phyloP scores from a whole-genome alignment of 2,797 vertebrate species.

The Bovichtus diacanthus region DNA sequence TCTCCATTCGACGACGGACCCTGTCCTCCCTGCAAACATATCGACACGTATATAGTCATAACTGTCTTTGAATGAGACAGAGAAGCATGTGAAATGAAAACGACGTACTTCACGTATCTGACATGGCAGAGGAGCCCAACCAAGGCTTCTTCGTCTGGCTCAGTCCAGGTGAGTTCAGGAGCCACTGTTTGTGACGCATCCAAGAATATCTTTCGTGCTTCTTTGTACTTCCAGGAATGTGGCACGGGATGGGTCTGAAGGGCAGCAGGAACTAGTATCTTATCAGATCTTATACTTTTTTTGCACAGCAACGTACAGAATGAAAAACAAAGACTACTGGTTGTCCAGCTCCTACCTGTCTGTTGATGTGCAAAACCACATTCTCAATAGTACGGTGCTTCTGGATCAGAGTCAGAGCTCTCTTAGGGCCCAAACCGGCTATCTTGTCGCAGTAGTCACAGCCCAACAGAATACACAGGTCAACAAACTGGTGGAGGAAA shows the following conservation, averaged over 20 bases:
- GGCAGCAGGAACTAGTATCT: neutral
- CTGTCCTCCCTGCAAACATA: conserved; percentile 72
- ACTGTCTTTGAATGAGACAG: neutral
- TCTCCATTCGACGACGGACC: conserved; percentile 78
- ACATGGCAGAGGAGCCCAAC: conserved; percentile 79
- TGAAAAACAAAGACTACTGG: neutral
- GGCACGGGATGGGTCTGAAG: conserved; percentile 82
- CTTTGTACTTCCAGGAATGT: conserved; percentile 79
- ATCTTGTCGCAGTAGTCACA: conserved; percentile 91
- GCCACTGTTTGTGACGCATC: conserved; percentile 39
- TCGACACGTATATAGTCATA: neutral
- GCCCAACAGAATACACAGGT: conserved; percentile 89
- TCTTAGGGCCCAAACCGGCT: conserved; percentile 82
- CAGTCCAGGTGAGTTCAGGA: conserved; percentile 79
- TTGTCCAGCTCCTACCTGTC: conserved; percentile 71
- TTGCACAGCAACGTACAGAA: neutral
- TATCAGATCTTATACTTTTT: neutral
- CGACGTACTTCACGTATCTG: conserved; percentile 79
- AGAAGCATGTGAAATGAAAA: neutral
- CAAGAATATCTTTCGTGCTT: conserved; percentile 85
- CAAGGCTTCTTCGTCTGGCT: conserved; percentile 85
- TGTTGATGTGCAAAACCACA: conserved; percentile 80
- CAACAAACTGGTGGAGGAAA: conserved; percentile 84
- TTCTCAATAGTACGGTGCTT: conserved; percentile 84
- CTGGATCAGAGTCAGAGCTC: conserved; percentile 86